Evolutionary conservation across 92 coral and sea anemone genomes (phyloP), one percentile per base, ranked within the genome.

Genomic region (Phenganax marumi): DNA sequence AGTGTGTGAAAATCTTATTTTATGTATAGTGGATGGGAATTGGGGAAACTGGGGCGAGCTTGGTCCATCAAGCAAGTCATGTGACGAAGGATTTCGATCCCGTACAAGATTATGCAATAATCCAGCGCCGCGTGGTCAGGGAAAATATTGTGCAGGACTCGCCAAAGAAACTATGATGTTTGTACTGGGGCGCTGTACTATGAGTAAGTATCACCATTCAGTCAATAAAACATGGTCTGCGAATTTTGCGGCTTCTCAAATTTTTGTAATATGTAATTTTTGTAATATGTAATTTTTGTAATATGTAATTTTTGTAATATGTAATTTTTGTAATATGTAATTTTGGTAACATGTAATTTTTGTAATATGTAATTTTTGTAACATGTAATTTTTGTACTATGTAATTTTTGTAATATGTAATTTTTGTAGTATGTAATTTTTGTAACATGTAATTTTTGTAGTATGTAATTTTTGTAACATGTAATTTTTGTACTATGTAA

Each of bases 1-100:
- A 23, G 0, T 58, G 23, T 58, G 23, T 58, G 22, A 58, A 12
- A 56, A 4, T 56, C 12, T 12, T 58, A 0, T 58, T 18, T 8
- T 14, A 23, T 24, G 26, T 33, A 33, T 17, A 66, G 83, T 78
- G 18, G 60, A 78, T 78, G 83, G 83, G 26, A 62, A 78, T 17
- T 78, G 83, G 83, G 73, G 83, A 1, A 78, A 48, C 33, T 78
- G 83, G 83, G 83, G 83, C 43, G 46, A 43, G 17, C 39, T 16
- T 61, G 83, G 83, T 1, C 72, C 55, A 12, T 12, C 71, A 8
- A 61, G 55, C 52, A 47, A 68, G 24, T 43, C 73, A 46, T 78
- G 83, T 39, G 52, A 78, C n/a, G 83, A 78, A 50, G 83, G 73
- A 4, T 39, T 78, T 26, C 72, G 58, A 1, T 23, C 8, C 19